These are phyloP conservation scores for Sminthurides aquaticus DNA, from an alignment of 2,888 invertebrate species.

Conservation along the genomic window DNA sequence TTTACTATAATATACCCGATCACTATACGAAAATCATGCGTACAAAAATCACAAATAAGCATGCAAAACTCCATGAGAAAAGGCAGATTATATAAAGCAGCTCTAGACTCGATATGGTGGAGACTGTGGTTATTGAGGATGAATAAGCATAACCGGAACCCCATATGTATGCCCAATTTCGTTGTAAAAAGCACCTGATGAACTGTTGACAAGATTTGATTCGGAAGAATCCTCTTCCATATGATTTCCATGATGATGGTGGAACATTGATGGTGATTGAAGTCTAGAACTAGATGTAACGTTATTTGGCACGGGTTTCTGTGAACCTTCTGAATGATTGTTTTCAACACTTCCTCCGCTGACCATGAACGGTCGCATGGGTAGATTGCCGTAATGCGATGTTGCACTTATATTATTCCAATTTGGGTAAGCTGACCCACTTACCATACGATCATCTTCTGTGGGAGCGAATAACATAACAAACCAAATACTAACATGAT, in stretches of 20 bases:
- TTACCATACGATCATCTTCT: slow-evolving; percentile 21
- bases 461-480: slow-evolving; percentile 6
- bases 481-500: slow-evolving; percentile 19
- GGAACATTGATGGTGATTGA: slow-evolving; percentile 23
- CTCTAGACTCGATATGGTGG: too few species aligned
- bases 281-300: slow-evolving; percentile 19
- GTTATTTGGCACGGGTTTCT: slow-evolving; percentile 30
- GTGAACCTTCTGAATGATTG: slow-evolving; percentile 13
- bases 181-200: slow-evolving; percentile 14
- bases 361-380: slow-evolving; percentile 38
- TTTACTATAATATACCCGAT: not conserved
- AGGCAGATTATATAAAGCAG: too few species aligned
- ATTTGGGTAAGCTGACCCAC: slow-evolving; percentile 7
- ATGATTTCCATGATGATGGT: slow-evolving; percentile 24
- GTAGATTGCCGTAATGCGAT: slow-evolving; percentile 43
- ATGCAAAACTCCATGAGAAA: not conserved
- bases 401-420: slow-evolving; percentile 24
- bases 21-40: not conserved
- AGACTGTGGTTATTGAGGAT: too few species aligned
- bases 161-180: too few species aligned
- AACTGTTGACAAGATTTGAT: slow-evolving; percentile 25
- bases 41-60: not conserved
- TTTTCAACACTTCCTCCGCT: slow-evolving; percentile 21
- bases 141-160: too few species aligned
- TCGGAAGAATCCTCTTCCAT: slow-evolving; percentile 18